Conservation (phyloP, 2,113 vertebrate genomes). For the Argyrosomus japonicus region DNA sequence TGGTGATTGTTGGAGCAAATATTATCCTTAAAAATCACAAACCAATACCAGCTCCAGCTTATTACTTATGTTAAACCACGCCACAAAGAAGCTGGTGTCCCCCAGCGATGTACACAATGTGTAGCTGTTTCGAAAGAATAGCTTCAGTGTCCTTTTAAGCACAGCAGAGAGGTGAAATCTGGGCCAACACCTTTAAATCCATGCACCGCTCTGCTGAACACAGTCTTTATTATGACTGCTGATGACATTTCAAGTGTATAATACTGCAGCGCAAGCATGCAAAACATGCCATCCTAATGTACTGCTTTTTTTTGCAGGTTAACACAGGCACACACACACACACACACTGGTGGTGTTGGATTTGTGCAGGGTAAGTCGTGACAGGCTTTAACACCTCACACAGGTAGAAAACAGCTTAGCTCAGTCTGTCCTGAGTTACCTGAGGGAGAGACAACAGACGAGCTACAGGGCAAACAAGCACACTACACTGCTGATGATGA, state of each 20-base stretch:
- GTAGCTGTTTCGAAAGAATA: neutral
- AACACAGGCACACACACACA: neutral
- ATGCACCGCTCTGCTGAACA: neutral
- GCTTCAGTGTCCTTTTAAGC: neutral
- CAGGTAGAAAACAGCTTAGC: neutral
- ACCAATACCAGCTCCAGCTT: neutral
- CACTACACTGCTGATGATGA: too few relatives aligned
- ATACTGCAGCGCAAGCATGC: neutral
- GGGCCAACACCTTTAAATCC: slow-evolving; percentile 10
- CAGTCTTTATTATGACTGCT: neutral
- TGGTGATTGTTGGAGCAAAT: neutral
- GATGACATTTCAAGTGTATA: neutral
- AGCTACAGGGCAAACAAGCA: slow-evolving; percentile 19
- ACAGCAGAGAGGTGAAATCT: neutral
- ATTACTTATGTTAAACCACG: neutral
- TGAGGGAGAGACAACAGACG: slow-evolving; percentile 10
- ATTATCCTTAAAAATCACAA: neutral
- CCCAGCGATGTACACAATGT: neutral
- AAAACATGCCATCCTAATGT: slow-evolving; percentile 12
- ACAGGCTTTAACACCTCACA: neutral
- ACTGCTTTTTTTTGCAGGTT: neutral
- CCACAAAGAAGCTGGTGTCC: neutral
- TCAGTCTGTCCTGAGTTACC: slow-evolving; percentile 40
- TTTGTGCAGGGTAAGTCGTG: neutral
- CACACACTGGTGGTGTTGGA: too few relatives aligned